These are phyloP conservation scores for Diorhabda carinulata DNA, from an alignment of 1,140 invertebrate species.

Conservation along the genomic window DNA sequence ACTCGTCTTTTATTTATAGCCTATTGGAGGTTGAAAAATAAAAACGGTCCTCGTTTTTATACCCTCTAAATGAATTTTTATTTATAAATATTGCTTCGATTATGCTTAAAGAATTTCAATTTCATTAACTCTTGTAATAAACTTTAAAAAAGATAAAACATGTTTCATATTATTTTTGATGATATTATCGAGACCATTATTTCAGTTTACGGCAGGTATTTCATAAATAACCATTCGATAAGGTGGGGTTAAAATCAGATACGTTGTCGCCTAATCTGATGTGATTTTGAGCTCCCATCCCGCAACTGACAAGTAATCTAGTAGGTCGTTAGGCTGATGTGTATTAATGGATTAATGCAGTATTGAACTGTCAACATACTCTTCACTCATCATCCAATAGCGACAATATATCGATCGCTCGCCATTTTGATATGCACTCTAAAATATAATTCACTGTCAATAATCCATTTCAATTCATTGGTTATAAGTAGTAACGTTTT, in stretches of 20 bases:
- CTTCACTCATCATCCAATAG: slow-evolving; percentile 33
- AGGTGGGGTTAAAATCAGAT: slow-evolving; percentile 21
- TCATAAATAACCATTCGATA: slow-evolving; percentile 10
- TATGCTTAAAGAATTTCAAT: not conserved
- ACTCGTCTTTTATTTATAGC: too few relatives aligned
- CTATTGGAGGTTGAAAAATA: too few relatives aligned
- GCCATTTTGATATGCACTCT: slow-evolving; percentile 34
- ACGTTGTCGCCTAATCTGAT: slow-evolving; percentile 18
- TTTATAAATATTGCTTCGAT: not conserved
- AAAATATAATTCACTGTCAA: slow-evolving; percentile 31
- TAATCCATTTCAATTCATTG: slow-evolving; percentile 16
- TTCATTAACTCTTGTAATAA: not conserved
- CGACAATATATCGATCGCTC: slow-evolving; percentile 34
- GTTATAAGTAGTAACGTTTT: slow-evolving; percentile 16
- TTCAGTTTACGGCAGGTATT: slow-evolving; percentile 1
- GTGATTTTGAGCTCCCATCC: slow-evolving; percentile 20
- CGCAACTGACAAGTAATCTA: slow-evolving; percentile 34
- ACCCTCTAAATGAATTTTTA: not conserved
- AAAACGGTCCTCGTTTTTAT: too few relatives aligned
- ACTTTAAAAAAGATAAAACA: not conserved
- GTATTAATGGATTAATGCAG: slow-evolving; percentile 46
- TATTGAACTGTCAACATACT: slow-evolving; percentile 45
- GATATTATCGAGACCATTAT: not conserved
- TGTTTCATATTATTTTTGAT: not conserved
- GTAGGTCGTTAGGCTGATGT: slow-evolving; percentile 43